Evolutionary conservation across 2,888 invertebrate genomes (phyloP).

Genomic region (Unio pictorum): DNA sequence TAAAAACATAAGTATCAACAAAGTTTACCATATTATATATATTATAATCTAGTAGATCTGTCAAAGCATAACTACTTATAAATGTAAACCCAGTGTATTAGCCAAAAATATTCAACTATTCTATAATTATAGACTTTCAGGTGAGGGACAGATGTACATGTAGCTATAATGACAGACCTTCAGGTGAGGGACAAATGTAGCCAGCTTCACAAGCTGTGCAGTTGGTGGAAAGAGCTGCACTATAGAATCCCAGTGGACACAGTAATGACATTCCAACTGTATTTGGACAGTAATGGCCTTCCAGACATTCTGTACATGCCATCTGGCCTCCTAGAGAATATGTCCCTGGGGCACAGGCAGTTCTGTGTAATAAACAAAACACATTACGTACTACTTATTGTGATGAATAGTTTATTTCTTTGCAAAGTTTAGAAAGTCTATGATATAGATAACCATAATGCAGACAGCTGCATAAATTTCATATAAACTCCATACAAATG

Average conservation of each 20-base stretch:
- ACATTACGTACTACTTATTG: neutral
- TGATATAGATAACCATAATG: no score
- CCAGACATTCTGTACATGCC: conserved; percentile 60
- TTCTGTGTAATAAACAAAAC: conserved; percentile 33
- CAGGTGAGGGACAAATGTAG: conserved; percentile 51
- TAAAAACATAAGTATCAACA: no score
- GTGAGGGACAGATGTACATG: conserved; percentile 49
- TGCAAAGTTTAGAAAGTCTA: no score
- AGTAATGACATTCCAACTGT: conserved; percentile 44
- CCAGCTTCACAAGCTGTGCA: conserved; percentile 68
- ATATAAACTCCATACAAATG: no score
- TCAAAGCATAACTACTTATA: no score
- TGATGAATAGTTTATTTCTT: no score
- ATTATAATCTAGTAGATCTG: no score
- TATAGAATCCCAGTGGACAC: conserved; percentile 60
- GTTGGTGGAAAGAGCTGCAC: conserved; percentile 55
- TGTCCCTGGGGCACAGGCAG: conserved; percentile 55
- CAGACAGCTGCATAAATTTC: no score
- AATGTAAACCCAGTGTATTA: no score
- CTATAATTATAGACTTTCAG: conserved; percentile 38
- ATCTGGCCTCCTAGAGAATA: conserved; percentile 60
- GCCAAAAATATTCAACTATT: no score
- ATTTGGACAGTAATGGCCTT: conserved; percentile 60
- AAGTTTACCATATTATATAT: no score
- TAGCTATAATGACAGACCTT: conserved; percentile 31